phyloP scores from a whole-genome alignment of 1,140 invertebrate genomes.

The Rhopalosiphum maidis region DNA sequence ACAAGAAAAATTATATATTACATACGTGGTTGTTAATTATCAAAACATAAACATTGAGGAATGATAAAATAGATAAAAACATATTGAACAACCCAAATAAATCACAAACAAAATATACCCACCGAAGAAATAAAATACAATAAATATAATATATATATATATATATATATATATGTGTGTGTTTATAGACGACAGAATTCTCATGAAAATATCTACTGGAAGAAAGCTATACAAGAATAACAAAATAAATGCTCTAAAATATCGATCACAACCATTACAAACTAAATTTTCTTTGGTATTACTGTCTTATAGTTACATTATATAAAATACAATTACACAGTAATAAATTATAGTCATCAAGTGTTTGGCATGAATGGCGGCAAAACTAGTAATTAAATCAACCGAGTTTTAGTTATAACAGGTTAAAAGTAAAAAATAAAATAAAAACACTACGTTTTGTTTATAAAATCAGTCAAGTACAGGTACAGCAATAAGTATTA shows the following conservation, averaged over 20 bases:
- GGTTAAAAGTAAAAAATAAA: not conserved
- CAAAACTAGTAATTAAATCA: not conserved
- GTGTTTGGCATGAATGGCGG: slow-evolving; percentile 28
- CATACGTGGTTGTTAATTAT: not conserved
- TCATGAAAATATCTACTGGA: slow-evolving; percentile 33
- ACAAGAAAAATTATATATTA: not conserved
- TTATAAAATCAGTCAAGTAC: slow-evolving; percentile 46
- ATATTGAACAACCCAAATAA: not conserved
- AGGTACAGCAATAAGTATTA: not conserved
- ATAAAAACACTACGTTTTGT: not conserved
- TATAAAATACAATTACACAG: not conserved
- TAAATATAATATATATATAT: not conserved
- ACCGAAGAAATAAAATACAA: slow-evolving; percentile 33
- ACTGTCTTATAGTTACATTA: slow-evolving; percentile 30
- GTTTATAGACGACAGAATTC: not conserved
- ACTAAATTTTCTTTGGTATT: slow-evolving; percentile 48
- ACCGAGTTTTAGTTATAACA: not conserved
- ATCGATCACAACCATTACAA: slow-evolving; percentile 45
- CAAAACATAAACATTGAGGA: not conserved
- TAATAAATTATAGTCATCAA: slow-evolving; percentile 34
- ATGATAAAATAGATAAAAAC: not conserved
- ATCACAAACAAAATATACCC: slow-evolving; percentile 39
- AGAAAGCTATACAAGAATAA: slow-evolving; percentile 51
- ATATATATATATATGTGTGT: too few species aligned
- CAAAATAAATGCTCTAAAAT: slow-evolving; percentile 53